Conservation (phyloP, 2,113 vertebrate genomes). For the Dasyornis broadbenti region DNA sequence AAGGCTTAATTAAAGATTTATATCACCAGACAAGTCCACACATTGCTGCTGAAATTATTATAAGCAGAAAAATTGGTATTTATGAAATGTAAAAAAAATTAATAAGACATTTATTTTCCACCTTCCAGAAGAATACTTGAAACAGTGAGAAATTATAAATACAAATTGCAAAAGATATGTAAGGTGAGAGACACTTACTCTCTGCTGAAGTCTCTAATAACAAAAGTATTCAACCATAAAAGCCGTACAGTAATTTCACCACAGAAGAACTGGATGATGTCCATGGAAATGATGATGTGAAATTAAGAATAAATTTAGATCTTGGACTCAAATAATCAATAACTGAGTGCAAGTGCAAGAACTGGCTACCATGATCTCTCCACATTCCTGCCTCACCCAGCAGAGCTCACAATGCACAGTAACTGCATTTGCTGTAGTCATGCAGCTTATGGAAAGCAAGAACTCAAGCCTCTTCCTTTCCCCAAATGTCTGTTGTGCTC, state of each 20-base stretch:
- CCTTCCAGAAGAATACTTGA: background rate
- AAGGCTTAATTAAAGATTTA: slow-evolving; percentile 14
- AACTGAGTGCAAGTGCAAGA: background rate
- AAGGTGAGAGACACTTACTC: no score
- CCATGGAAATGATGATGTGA: background rate
- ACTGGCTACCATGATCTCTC: background rate
- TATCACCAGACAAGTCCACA: background rate
- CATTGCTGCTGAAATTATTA: background rate
- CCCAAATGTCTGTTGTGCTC: background rate
- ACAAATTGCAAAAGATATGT: background rate
- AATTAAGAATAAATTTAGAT: background rate
- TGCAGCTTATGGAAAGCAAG: background rate
- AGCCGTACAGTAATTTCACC: background rate
- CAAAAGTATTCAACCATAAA: background rate
- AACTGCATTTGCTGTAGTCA: background rate
- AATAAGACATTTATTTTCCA: background rate
- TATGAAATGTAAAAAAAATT: background rate
- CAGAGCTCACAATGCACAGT: background rate
- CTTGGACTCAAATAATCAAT: background rate
- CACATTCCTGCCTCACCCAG: background rate
- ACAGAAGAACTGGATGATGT: background rate
- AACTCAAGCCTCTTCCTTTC: background rate
- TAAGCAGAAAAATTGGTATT: background rate
- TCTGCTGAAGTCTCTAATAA: background rate
- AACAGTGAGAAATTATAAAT: background rate